Evolutionary conservation across 2,888 invertebrate species (phyloP), one percentile per base, ranked within the genome.

Genomic region (Odontothrips loti): DNA sequence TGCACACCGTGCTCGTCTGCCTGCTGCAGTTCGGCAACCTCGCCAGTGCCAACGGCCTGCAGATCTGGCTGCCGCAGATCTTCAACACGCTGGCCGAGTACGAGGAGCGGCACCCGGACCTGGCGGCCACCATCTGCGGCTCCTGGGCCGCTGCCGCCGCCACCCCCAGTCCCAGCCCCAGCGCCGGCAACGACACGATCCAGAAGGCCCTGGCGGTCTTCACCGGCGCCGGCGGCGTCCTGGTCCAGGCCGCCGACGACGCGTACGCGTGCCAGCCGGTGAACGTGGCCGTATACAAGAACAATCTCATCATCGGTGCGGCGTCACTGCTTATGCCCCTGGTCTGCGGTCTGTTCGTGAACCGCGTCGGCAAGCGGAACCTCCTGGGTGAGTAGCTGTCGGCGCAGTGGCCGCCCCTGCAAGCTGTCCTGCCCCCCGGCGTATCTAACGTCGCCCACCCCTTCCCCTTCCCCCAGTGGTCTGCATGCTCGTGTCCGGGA

Each of bases 21-120:
- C 23, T 51, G 51, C 58, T 58, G 58, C 58, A 58, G 58, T n/a
- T 58, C 20, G 20, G 17, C n/a, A 63, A 63, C 20, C 51, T 63
- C 1, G 11, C 68, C 68, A 75, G 68, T 12, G 68, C 68, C 68
- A 92, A 91, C 82, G 92, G 92, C 3, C 86, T 93, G 0, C 92
- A 92, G 82, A 87, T 94, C 84, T 94, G 94, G 94, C 90, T 94
- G 79, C 94, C 94, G 8, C 93, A 94, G 85, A 88, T 94, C 10
- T 92, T 94, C 82, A 90, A 90, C 68, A 90, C 93, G 82, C 88
- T 89, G 85, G 85, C 89, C 84, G 84, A 86, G 83, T 85, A 86
- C 84, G 84, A 88, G 83, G 84, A 86, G 85, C 79, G 88, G 83
- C 84, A 89, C 85, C 86, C 91, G 84, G 90, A 90, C 82, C 87